Conservation (phyloP, 2,797 vertebrate species). For the Pseudomugil gertrudae region DNA sequence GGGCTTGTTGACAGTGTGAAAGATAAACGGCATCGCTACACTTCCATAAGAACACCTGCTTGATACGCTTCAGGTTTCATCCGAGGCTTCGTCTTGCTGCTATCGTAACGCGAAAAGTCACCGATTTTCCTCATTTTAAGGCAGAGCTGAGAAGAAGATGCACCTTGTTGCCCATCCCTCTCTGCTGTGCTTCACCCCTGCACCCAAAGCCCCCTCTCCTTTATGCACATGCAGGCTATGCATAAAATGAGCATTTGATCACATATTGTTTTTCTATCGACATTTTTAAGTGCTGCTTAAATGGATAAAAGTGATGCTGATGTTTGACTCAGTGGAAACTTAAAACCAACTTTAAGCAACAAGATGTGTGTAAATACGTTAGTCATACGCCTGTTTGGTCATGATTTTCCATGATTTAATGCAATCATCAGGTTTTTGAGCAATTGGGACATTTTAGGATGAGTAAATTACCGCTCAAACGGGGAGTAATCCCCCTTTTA, state of each 20-base stretch:
- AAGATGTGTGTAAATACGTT: background rate
- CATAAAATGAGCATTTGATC: too few relatives aligned
- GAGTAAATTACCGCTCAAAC: too few relatives aligned
- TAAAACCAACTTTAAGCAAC: background rate
- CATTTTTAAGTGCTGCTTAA: background rate
- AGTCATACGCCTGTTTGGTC: background rate
- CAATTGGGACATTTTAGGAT: background rate
- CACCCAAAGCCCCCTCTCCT: background rate
- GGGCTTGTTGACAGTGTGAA: conserved; percentile 6
- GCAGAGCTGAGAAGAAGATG: background rate
- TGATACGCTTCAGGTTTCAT: background rate
- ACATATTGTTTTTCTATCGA: too few relatives aligned
- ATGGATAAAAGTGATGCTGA: too few relatives aligned
- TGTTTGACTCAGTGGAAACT: background rate
- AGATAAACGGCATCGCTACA: background rate
- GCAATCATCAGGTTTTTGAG: background rate
- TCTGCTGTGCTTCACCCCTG: background rate
- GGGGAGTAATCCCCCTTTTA: too few relatives aligned
- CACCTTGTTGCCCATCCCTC: background rate
- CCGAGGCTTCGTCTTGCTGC: background rate
- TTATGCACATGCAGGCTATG: background rate
- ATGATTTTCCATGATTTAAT: background rate
- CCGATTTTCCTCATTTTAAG: background rate
- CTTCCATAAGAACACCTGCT: background rate
- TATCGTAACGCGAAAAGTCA: background rate